Percentiles rank a stretch among this genome's conserved stretches.
phyloP scores from a whole-genome alignment of 2,113 vertebrate species.

The Alexandromys fortis region DNA sequence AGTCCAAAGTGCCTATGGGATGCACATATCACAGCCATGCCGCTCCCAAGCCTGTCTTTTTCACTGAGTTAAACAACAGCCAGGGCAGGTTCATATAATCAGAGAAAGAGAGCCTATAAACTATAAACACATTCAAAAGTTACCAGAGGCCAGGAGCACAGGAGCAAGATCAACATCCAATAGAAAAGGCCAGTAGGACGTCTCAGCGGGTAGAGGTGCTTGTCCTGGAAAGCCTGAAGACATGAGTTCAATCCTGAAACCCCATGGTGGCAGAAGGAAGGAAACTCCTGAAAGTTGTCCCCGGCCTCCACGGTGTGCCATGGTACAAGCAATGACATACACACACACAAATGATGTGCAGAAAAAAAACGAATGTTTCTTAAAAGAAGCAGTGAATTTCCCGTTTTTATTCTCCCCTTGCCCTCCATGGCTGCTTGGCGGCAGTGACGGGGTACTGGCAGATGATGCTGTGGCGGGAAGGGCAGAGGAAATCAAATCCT shows the following conservation, averaged over 20 bases:
- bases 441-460: accelerated
- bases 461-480: accelerated
- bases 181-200: neutral
- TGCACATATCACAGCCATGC: accelerated
- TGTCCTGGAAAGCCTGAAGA: neutral
- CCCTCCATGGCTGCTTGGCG: slow-evolving; percentile 67
- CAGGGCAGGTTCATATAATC: neutral
- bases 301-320: neutral
- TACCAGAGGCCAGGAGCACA: slow-evolving; percentile 44
- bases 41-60: neutral
- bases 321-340: neutral
- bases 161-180: slow-evolving; percentile 70
- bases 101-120: neutral
- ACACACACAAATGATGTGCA: neutral
- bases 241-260: neutral
- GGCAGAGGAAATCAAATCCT: neutral
- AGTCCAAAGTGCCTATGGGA: neutral
- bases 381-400: slow-evolving; percentile 76
- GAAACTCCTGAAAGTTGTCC: neutral
- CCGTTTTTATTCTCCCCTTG: slow-evolving; percentile 64
- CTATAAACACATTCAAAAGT: neutral
- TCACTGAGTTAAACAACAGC: slow-evolving; percentile 71
- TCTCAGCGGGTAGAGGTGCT: neutral
- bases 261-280: neutral
- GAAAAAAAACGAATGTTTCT: neutral